A percentile compares a stretch with the other conserved stretches of the same genome.
These are phyloP conservation scores for Orchestia grillus DNA, from an alignment of 1,140 invertebrate genomes.

Conservation along the genomic window DNA sequence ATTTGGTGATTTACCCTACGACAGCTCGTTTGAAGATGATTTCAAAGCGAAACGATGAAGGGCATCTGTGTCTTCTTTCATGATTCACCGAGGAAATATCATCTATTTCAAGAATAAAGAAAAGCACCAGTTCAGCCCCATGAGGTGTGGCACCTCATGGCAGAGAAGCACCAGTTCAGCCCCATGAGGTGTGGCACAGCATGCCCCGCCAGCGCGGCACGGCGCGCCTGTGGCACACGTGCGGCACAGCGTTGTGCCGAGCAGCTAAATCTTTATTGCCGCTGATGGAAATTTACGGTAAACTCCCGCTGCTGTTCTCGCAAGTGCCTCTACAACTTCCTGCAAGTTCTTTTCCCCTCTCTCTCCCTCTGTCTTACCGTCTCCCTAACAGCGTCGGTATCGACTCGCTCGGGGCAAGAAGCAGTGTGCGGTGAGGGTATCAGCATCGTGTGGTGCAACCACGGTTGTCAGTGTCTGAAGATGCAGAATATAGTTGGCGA, in stretches of 20 bases:
- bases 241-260: not conserved
- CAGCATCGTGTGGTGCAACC: not conserved
- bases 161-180: not conserved
- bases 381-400: not conserved
- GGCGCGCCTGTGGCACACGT: not conserved
- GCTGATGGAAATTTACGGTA: constrained; percentile 39
- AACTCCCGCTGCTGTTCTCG: constrained; percentile 19
- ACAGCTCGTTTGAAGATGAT: too few relatives aligned
- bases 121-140: too few relatives aligned
- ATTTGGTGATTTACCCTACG: too few relatives aligned
- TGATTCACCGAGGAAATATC: too few relatives aligned
- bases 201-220: too few relatives aligned
- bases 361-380: not conserved
- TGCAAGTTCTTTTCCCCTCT: not conserved
- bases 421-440: not conserved
- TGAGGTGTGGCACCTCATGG: not conserved
- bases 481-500: not conserved
- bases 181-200: too few relatives aligned
- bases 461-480: not conserved
- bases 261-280: constrained; percentile 38
- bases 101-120: not conserved
- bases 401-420: not conserved
- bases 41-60: too few relatives aligned
- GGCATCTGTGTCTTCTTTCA: too few relatives aligned
- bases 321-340: not conserved